These are phyloP conservation scores for Dryococelus australis DNA, from an alignment of 2,888 invertebrate species.

Conservation along the genomic window DNA sequence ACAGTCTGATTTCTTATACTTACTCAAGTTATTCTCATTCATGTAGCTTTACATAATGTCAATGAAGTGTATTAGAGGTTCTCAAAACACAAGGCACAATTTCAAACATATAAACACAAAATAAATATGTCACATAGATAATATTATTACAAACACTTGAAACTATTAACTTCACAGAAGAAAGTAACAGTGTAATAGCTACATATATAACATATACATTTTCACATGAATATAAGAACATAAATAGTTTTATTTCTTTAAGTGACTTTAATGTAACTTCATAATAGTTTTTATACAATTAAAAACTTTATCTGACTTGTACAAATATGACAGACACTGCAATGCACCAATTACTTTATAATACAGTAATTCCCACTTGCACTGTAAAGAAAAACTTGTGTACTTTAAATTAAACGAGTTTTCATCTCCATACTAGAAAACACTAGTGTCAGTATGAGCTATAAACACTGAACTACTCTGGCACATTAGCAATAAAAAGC, in stretches of 20 bases:
- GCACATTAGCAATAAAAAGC: too few species aligned
- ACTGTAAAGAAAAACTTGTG: too few species aligned
- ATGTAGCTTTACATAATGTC: not conserved
- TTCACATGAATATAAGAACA: not conserved
- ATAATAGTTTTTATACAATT: not conserved
- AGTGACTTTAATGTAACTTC: not conserved
- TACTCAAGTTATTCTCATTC: too few species aligned
- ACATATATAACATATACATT: conserved; percentile 16
- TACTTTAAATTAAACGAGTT: too few species aligned
- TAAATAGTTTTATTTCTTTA: not conserved
- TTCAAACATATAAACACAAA: not conserved
- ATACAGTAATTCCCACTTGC: too few species aligned
- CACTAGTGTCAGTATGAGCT: too few species aligned
- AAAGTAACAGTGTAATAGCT: conserved; percentile 9
- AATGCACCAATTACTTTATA: not conserved
- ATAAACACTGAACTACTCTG: too few species aligned
- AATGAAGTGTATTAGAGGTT: not conserved
- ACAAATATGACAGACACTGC: not conserved
- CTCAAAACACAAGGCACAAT: conserved; percentile 10
- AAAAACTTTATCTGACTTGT: not conserved
- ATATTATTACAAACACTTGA: conserved; percentile 8
- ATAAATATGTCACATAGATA: not conserved
- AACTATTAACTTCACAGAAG: conserved; percentile 16
- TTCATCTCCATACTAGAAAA: too few species aligned
- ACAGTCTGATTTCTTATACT: too few species aligned